phyloP scores from a whole-genome alignment of 1,140 invertebrate species.

The Protaetia brevitarsis region DNA sequence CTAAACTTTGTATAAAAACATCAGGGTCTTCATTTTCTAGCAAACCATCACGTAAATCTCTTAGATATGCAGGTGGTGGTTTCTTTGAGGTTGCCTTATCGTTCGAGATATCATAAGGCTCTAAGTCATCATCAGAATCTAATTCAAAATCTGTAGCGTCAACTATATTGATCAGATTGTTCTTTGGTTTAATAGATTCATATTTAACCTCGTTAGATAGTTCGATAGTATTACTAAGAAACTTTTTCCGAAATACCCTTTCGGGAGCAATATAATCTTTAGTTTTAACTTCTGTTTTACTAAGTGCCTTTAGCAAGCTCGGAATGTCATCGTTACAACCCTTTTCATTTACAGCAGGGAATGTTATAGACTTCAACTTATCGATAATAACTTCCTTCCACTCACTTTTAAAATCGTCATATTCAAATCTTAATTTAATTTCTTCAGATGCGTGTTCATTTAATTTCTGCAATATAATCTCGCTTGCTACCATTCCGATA shows the following conservation, averaged over 20 bases:
- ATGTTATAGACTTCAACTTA: background rate
- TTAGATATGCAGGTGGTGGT: conserved; percentile 71
- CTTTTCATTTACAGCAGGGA: background rate
- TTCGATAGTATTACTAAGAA: conserved; percentile 27
- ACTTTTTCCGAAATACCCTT: conserved; percentile 11
- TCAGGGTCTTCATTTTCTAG: conserved; percentile 65
- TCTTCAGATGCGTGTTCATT: conserved; percentile 43
- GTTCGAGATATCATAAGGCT: conserved; percentile 80
- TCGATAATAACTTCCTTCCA: conserved; percentile 32
- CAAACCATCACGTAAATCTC: conserved; percentile 76
- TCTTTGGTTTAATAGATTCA: conserved; percentile 28
- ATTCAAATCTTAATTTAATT: conserved; percentile 60
- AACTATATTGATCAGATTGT: conserved; percentile 33
- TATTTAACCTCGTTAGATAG: conserved; percentile 33
- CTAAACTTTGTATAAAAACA: conserved; percentile 63
- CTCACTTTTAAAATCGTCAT: conserved; percentile 45
- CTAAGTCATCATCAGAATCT: conserved; percentile 82
- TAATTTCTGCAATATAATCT: conserved; percentile 64
- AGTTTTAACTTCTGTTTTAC: conserved; percentile 18
- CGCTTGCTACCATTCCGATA: conserved; percentile 77
- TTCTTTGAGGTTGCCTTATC: conserved; percentile 61
- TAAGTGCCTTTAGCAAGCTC: background rate
- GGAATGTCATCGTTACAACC: background rate
- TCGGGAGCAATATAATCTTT: conserved; percentile 37
- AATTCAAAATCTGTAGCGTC: conserved; percentile 50